Evolutionary conservation across 2,113 vertebrate species (phyloP), one percentile per base, ranked within the genome.

Genomic region (Sorex fumeus): DNA sequence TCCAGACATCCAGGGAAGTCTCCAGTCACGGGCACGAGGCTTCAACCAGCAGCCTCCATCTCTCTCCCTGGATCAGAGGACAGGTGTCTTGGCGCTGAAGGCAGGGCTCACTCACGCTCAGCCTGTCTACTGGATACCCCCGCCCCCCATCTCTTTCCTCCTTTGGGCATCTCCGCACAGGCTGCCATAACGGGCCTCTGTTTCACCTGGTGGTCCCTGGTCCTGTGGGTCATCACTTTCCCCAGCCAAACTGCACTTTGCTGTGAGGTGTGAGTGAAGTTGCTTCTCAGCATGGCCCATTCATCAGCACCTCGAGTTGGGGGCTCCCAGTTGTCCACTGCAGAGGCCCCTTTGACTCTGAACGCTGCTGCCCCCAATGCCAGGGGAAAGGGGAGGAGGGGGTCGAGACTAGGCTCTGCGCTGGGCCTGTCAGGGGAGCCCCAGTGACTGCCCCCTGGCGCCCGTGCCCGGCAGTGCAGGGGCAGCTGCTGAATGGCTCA

Each of bases 401-500:
- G 13, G 32, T 57, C 1, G 6, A 34, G 60, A 21, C 47, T 18
- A 1, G 18, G 4, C 0, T 11, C 34, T 6, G 36, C 66, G 57
- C 60, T 50, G 71, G n/a, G 34, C 70, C 43, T 3, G 7, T 47
- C 92, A 11, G 12, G 53, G 86, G 13, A n/a, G n/a, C 74, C 34
- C 69, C 28, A 66, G 76, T 84, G 64, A 21, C 28, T 64, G 84
- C 70, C 85, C 81, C 50, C 62, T 85, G 84, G 64, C 50, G 84
- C 50, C 43, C 70, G 87, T 89, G 71, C 45, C 77, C 53, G 81
- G 86, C 78, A 66, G 34, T 70, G 57, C 86, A 74, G 88, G 94
- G 77, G 60, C 81, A 71, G 86, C 50, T 79, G 84, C 95, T 95
- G 96, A 96, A 97, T 95, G 96, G 92, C 93, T 97, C 97, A 97